These are phyloP conservation scores for Drosophila prostipennis DNA, from an alignment of 2,888 invertebrate genomes.

Conservation along the genomic window DNA sequence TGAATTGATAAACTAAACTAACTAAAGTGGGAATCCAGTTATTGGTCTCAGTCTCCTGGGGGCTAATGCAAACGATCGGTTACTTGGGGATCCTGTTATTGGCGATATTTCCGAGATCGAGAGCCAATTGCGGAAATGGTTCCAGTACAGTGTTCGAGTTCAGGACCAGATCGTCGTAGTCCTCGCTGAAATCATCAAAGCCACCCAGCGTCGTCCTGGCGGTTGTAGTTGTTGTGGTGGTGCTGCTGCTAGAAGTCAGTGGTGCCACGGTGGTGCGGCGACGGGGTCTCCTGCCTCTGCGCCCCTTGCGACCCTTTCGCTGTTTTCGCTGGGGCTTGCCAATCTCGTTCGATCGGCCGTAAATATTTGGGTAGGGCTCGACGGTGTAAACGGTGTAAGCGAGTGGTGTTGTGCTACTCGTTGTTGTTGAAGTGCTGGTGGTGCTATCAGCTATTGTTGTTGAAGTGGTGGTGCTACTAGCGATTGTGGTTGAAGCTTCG, in stretches of 20 bases:
- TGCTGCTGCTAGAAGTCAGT: conserved; percentile 11
- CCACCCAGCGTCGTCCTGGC: conserved; percentile 20
- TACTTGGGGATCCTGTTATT: conserved; percentile 58
- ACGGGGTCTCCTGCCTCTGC: conserved; percentile 52
- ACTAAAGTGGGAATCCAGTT: not conserved
- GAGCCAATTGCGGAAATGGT: conserved; percentile 57
- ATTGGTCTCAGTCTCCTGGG: conserved; percentile 19
- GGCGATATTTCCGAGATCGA: conserved; percentile 58
- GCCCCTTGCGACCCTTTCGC: conserved; percentile 52
- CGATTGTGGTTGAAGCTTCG: conserved; percentile 2
- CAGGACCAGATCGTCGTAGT: conserved; percentile 32
- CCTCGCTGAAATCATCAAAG: conserved; percentile 14
- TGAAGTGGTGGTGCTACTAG: not conserved
- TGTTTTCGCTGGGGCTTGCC: conserved; percentile 14
- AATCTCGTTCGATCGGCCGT: conserved; percentile 14
- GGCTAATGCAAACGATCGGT: not conserved
- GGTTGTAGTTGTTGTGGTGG: conserved; percentile 25
- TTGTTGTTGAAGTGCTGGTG: conserved; percentile 12
- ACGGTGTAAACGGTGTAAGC: conserved; percentile 48
- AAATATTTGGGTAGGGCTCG: conserved; percentile 56
- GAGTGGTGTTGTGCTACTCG: conserved; percentile 17
- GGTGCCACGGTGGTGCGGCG: conserved; percentile 48
- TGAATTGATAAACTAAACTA: not conserved
- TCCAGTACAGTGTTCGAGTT: conserved; percentile 48
- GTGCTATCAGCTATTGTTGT: conserved; percentile 10